Base-by-base conservation (phyloP, 1,140 invertebrate species). In the Caenorhabditis elegans region DNA sequence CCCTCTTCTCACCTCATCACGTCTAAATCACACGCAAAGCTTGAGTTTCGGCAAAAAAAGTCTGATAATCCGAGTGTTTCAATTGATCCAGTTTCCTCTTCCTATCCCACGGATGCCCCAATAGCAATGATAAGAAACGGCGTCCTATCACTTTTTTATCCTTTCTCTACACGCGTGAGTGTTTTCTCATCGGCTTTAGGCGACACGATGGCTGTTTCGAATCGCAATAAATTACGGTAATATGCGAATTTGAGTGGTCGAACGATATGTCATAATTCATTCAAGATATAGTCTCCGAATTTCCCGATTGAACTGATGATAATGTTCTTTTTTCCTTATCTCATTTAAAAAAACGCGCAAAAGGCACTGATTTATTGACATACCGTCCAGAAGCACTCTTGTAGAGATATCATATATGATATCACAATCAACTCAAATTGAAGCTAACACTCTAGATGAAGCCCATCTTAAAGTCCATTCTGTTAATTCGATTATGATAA, bases 121-220 rank as follows among this genome's bases (percentile, higher is more conserved):
- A 13, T 17, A n/a, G 11, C 15, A 17, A 26, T 60, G 28, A 60
- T 34, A 60, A 17, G 15, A 22, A 60, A 60, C 39, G n/a, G 34
- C 28, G 6, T 31, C 53, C 47, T 24, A 55, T 39, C 34, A 22
- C 26, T 28, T 70, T 34, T n/a, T 17, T 22, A 34, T 34, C 17
- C 13, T 1, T 15, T 60, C 24, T 2, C 4, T 22, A 3, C 13
- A 11, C 39, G 43, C 60, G 34, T 39, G 60, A 70, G 43, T 28
- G n/a, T 34, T 70, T 36, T 70, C 34, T 24, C 60, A 36, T 6
- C 4, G 28, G n/a, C 5, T 6, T 11, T 22, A 70, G 60, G 60
- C 60, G 60, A 70, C 60, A 70, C 11, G 31, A 70, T 70, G 60
- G 60, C 60, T 70, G 60, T 70, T 70, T 70, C 60, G 60, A 31